These are phyloP conservation scores for Iphiclides podalirius DNA, from an alignment of 2,888 invertebrate species.

Conservation along the genomic window DNA sequence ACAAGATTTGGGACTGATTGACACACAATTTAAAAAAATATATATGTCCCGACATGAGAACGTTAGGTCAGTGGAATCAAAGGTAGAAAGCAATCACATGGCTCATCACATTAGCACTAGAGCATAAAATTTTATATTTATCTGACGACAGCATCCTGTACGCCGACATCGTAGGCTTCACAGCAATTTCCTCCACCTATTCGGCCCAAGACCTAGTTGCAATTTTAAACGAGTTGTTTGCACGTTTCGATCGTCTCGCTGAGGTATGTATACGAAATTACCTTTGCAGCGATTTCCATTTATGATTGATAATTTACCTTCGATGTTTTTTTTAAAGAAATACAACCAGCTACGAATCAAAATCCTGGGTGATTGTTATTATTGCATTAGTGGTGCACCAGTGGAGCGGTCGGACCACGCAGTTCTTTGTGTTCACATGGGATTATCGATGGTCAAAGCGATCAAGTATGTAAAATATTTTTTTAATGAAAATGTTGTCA, in stretches of 20 bases:
- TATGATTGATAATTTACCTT: constrained; percentile 3
- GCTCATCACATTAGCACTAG: constrained; percentile 9
- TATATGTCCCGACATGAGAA: constrained; percentile 98
- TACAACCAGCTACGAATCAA: constrained; percentile 97
- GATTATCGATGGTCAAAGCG: constrained; percentile 97
- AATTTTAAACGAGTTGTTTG: constrained; percentile 97
- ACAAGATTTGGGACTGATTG: constrained; percentile 93
- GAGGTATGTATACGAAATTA: constrained; percentile 76
- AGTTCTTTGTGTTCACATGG: constrained; percentile 96
- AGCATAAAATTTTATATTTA: constrained; percentile 18
- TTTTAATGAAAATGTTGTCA: background rate
- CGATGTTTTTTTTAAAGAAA: constrained; percentile 81
- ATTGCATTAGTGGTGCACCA: constrained; percentile 97
- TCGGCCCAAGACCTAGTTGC: constrained; percentile 97
- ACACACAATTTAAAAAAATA: constrained; percentile 97
- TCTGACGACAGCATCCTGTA: constrained; percentile 90
- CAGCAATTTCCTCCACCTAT: constrained; percentile 96
- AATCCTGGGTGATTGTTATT: constrained; percentile 98
- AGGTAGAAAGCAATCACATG: background rate
- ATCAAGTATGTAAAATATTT: constrained; percentile 88
- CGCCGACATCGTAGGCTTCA: constrained; percentile 98
- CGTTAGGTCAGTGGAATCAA: constrained; percentile 86
- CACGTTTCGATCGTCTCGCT: constrained; percentile 94
- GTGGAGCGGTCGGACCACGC: constrained; percentile 94
- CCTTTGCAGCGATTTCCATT: background rate